Evolutionary conservation across 2,113 vertebrate species (phyloP).

Genomic region (Notarius lentiginosus): DNA sequence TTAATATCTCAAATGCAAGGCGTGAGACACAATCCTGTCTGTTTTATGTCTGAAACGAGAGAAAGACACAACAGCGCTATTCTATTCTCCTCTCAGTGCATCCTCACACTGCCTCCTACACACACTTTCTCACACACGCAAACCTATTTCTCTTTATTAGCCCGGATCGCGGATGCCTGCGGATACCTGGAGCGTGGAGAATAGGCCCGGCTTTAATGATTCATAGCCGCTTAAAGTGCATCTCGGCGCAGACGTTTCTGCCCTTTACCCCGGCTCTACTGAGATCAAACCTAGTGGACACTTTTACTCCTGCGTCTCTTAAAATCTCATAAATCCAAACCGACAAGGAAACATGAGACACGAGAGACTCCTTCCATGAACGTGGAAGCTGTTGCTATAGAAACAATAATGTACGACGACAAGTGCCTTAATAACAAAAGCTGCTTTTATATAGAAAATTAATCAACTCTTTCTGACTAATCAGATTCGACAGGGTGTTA

Average conservation of each 20-base stretch:
- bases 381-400: neutral
- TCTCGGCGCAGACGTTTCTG: neutral
- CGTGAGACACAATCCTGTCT: neutral
- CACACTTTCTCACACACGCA: neutral
- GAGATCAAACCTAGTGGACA: conserved; percentile 13
- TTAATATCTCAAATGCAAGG: neutral
- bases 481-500: no score
- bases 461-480: no score
- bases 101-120: conserved; percentile 30
- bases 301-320: neutral
- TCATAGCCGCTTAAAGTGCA: conserved; percentile 4
- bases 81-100: neutral
- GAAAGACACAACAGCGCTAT: conserved; percentile 28
- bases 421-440: neutral
- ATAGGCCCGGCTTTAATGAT: conserved; percentile 15
- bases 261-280: neutral
- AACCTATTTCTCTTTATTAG: neutral
- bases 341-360: neutral
- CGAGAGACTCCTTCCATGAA: neutral
- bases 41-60: neutral
- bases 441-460: no score
- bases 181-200: conserved; percentile 30
- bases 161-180: neutral
- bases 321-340: neutral
- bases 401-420: neutral